These are phyloP conservation scores for Corythornis madagascariensis DNA, from an alignment of 2,113 vertebrate genomes.

Conservation along the genomic window DNA sequence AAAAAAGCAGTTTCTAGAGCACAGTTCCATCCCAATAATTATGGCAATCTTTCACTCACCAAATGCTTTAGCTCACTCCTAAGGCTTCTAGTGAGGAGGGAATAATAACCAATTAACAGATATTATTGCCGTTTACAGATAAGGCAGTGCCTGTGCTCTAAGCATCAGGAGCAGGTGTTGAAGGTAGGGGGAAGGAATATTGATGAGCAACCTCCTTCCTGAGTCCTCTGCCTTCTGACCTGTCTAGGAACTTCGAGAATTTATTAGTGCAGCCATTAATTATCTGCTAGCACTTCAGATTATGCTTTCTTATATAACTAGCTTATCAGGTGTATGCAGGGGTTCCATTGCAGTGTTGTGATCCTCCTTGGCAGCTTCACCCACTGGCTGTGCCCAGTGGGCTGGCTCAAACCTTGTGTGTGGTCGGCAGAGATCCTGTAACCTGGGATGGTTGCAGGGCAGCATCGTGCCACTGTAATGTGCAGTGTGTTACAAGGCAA, in stretches of 20 bases:
- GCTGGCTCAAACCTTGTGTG: not conserved
- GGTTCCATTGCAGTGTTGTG: not conserved
- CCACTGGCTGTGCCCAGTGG: fast-evolving
- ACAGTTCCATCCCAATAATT: not conserved
- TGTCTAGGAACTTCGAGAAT: not conserved
- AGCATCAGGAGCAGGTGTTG: not conserved
- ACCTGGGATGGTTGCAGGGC: not conserved
- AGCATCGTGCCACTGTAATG: fast-evolving
- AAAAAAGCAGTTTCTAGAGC: not conserved
- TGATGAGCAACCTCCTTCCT: not conserved
- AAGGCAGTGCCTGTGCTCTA: not conserved
- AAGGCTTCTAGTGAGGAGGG: not conserved
- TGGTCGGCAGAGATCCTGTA: not conserved
- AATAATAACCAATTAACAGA: constrained; percentile 3
- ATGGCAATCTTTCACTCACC: not conserved
- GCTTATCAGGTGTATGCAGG: not conserved
- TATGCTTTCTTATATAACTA: not conserved
- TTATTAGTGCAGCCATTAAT: not conserved
- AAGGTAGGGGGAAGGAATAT: not conserved
- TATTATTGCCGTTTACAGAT: not conserved
- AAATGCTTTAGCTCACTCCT: not conserved
- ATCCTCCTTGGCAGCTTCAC: not conserved
- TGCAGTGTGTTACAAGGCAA: not conserved
- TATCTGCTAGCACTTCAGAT: not conserved
- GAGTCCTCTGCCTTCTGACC: not conserved